Conservation (phyloP, 2,888 invertebrate species). For the Liposcelis brunnea region DNA sequence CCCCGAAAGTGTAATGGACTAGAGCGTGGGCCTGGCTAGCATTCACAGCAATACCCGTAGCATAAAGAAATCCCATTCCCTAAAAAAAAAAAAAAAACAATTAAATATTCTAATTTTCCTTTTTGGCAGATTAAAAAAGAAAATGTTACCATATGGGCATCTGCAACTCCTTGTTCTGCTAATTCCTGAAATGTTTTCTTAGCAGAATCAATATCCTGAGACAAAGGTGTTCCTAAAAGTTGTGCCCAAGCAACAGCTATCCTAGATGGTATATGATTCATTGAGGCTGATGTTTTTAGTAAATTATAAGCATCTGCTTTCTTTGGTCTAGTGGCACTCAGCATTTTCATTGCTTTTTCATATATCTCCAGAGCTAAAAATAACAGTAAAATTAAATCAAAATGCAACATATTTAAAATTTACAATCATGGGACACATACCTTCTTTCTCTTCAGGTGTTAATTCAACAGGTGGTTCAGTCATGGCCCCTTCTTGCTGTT, state of each 20-base stretch:
- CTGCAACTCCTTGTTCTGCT: slow-evolving; percentile 58
- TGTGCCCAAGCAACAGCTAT: slow-evolving; percentile 79
- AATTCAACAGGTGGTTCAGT: slow-evolving; percentile 32
- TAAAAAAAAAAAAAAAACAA: slow-evolving; percentile 22
- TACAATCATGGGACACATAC: slow-evolving; percentile 24
- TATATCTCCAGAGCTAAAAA: slow-evolving; percentile 54
- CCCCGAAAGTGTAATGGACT: slow-evolving; percentile 81
- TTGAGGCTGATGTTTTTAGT: slow-evolving; percentile 59
- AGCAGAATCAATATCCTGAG: slow-evolving; percentile 60
- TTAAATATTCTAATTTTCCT: background rate
- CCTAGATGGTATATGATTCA: slow-evolving; percentile 64
- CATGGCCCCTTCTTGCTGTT: slow-evolving; percentile 33
- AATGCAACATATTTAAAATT: background rate
- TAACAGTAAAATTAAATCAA: slow-evolving; percentile 11
- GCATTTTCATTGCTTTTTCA: slow-evolving; percentile 47
- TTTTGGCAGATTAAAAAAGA: too few relatives aligned
- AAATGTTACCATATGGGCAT: slow-evolving; percentile 76
- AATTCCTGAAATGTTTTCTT: slow-evolving; percentile 57
- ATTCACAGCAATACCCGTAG: slow-evolving; percentile 70
- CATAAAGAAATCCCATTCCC: slow-evolving; percentile 76
- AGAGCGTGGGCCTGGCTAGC: slow-evolving; percentile 77
- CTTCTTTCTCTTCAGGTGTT: slow-evolving; percentile 48
- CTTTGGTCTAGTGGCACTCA: slow-evolving; percentile 55
- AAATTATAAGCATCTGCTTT: slow-evolving; percentile 56
- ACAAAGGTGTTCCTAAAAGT: slow-evolving; percentile 64